Conservation (phyloP, 2,888 invertebrate genomes). For the Netelia inedita region DNA sequence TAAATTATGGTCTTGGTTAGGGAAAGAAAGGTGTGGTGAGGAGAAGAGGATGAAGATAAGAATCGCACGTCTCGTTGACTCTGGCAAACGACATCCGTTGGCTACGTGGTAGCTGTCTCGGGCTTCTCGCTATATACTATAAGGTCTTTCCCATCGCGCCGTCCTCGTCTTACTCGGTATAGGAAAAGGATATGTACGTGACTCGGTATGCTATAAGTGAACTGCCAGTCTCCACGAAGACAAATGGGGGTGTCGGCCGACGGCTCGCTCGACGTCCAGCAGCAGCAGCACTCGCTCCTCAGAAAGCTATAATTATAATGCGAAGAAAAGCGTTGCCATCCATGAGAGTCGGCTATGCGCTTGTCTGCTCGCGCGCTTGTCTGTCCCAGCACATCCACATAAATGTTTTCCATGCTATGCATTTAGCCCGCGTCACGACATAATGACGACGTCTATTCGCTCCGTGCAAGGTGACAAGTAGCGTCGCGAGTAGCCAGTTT, state of each 20-base stretch:
- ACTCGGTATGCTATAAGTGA: conserved; percentile 74
- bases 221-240: conserved; percentile 80
- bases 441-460: background rate
- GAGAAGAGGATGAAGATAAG: conserved; percentile 77
- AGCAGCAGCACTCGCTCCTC: conserved; percentile 80
- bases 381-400: conserved; percentile 16
- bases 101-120: conserved; percentile 75
- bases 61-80: conserved; percentile 78
- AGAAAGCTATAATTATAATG: conserved; percentile 86
- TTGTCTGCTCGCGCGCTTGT: conserved; percentile 35
- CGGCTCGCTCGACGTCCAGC: conserved; percentile 79
- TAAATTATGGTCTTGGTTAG: conserved; percentile 74
- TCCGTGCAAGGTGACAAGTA: background rate
- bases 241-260: conserved; percentile 86
- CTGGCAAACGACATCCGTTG: conserved; percentile 75
- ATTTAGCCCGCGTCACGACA: background rate
- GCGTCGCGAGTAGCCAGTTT: no score
- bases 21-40: conserved; percentile 73
- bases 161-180: conserved; percentile 34
- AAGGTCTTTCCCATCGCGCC: background rate
- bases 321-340: conserved; percentile 78
- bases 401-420: conserved; percentile 15
- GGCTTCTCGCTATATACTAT: conserved; percentile 67
- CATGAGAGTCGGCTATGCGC: conserved; percentile 59
- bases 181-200: conserved; percentile 53